phyloP scores from a whole-genome alignment of 1,140 invertebrate species.

The Caligus rogercresseyi region DNA sequence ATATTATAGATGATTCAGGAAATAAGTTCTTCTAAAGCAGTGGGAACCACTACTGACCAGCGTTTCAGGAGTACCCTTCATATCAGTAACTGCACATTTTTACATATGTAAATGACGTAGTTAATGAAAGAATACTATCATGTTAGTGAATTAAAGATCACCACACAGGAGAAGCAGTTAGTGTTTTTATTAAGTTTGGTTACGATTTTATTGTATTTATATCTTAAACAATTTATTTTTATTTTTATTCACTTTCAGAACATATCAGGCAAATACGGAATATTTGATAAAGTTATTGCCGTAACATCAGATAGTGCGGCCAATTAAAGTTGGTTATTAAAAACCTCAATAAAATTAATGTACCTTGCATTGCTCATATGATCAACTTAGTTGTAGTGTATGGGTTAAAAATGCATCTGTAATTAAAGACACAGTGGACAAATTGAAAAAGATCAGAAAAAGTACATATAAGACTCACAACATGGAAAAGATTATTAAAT shows the following conservation, averaged over 20 bases:
- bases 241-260: background rate
- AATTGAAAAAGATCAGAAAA: background rate
- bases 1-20: background rate
- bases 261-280: background rate
- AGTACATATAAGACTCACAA: background rate
- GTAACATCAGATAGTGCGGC: background rate
- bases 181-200: background rate
- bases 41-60: background rate
- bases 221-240: background rate
- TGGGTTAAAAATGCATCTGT: background rate
- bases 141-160: background rate
- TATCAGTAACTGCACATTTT: background rate
- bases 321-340: background rate
- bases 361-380: background rate
- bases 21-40: background rate
- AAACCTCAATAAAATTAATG: background rate
- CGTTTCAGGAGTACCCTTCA: background rate
- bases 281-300: background rate
- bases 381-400: background rate
- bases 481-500: background rate
- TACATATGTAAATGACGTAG: background rate
- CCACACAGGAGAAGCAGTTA: background rate
- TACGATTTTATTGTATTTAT: background rate
- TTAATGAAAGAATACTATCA: background rate
- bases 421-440: background rate